These are phyloP conservation scores for Scaptomyza parva DNA, from an alignment of 2,888 invertebrate species.

Conservation along the genomic window DNA sequence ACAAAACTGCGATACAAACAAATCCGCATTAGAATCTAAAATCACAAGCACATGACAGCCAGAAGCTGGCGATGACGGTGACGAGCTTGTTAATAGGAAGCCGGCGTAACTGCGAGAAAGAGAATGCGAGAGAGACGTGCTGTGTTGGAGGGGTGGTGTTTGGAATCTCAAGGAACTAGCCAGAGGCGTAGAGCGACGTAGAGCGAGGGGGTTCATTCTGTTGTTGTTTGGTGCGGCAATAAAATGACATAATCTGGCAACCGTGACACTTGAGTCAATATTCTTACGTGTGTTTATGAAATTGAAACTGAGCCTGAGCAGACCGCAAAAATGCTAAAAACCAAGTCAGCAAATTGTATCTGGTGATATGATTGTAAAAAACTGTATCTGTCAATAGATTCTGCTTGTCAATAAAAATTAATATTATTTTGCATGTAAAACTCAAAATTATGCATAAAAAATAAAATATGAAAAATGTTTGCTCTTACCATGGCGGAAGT, in stretches of 20 bases:
- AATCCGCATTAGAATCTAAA: slow-evolving; percentile 65
- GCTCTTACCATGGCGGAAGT: slow-evolving; percentile 65
- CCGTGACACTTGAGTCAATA: slow-evolving; percentile 69
- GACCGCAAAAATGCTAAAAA: slow-evolving; percentile 55
- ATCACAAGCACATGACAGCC: slow-evolving; percentile 49
- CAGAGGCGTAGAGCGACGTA: neutral
- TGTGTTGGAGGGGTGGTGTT: too few species aligned
- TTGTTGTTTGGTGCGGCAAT: slow-evolving; percentile 33
- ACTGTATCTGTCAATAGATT: slow-evolving; percentile 10
- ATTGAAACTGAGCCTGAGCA: too few species aligned
- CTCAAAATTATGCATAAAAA: neutral
- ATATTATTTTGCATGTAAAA: slow-evolving; percentile 31
- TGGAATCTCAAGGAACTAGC: neutral
- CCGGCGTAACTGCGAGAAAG: too few species aligned
- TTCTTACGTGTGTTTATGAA: slow-evolving; percentile 45
- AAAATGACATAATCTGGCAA: slow-evolving; percentile 68
- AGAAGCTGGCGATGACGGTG: slow-evolving; percentile 38
- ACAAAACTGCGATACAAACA: slow-evolving; percentile 31
- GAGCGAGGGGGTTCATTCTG: neutral
- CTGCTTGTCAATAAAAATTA: slow-evolving; percentile 45
- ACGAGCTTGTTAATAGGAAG: slow-evolving; percentile 28
- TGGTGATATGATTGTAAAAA: neutral
- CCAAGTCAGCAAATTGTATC: slow-evolving; percentile 6
- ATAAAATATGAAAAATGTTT: slow-evolving; percentile 40
- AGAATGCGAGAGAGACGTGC: neutral